These are phyloP conservation scores for Parapsyche elsis DNA, from an alignment of 1,140 invertebrate species.

Conservation along the genomic window DNA sequence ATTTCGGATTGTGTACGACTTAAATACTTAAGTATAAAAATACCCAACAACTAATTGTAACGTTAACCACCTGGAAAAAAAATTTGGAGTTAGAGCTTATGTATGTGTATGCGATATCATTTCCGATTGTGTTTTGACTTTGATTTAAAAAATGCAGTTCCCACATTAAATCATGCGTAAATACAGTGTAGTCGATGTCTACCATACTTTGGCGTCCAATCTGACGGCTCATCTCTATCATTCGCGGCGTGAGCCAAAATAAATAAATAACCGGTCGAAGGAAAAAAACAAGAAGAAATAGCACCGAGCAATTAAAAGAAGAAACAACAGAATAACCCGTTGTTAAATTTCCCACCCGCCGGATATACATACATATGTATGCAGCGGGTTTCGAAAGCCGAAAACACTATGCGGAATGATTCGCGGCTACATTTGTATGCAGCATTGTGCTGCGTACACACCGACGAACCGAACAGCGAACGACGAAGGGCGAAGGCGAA, in stretches of 20 bases:
- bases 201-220: background rate
- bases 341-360: background rate
- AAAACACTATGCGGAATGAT: no score
- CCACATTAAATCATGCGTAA: slow-evolving; percentile 17
- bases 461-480: no score
- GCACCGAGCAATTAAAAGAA: slow-evolving; percentile 19
- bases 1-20: background rate
- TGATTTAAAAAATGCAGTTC: background rate
- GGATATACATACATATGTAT: no score
- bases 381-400: no score
- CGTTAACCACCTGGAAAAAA: no score
- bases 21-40: background rate
- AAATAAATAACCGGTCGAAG: slow-evolving; percentile 10
- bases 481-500: no score
- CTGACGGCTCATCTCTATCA: background rate
- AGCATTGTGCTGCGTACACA: no score
- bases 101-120: no score
- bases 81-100: no score
- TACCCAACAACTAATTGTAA: background rate
- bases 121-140: no score
- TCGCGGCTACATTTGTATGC: no score
- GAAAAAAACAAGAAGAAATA: background rate
- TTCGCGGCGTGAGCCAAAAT: background rate
- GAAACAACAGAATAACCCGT: background rate
- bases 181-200: background rate